Evolutionary conservation across 2,113 vertebrate species (phyloP).

Genomic region (Hystrix cristata): DNA sequence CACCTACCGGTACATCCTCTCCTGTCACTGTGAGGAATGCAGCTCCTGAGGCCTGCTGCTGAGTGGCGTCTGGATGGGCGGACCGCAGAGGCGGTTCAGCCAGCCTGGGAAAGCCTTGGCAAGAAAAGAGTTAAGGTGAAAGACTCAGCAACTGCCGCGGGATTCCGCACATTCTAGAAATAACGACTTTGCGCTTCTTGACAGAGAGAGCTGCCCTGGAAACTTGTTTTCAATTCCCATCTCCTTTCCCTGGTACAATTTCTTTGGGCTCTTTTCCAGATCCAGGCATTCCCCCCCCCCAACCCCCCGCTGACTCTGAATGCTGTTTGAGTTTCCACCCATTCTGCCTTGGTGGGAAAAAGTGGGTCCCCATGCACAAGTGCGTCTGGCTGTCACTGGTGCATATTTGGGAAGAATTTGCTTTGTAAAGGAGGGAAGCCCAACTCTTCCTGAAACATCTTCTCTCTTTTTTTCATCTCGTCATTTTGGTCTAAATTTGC

Average conservation of each 20-base stretch:
- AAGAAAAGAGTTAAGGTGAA: slow-evolving; percentile 65
- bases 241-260: slow-evolving; percentile 83
- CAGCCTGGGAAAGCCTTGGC: slow-evolving; percentile 57
- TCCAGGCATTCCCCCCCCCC: slow-evolving; percentile 42
- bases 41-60: slow-evolving; percentile 87
- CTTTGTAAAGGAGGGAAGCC: slow-evolving; percentile 48
- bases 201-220: slow-evolving; percentile 41
- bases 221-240: slow-evolving; percentile 79
- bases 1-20: slow-evolving; percentile 98
- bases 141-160: slow-evolving; percentile 31
- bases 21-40: slow-evolving; percentile 98
- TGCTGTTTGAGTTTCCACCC: slow-evolving; percentile 48
- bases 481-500: slow-evolving; percentile 60
- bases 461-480: slow-evolving; percentile 36
- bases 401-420: slow-evolving; percentile 48
- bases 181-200: slow-evolving; percentile 70
- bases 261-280: slow-evolving; percentile 83
- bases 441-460: neutral
- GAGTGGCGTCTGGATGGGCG: slow-evolving; percentile 47
- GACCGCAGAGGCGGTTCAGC: neutral
- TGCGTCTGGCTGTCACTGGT: slow-evolving; percentile 41
- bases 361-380: neutral
- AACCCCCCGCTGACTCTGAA: slow-evolving; percentile 56
- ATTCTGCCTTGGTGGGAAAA: slow-evolving; percentile 61
- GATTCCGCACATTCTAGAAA: slow-evolving; percentile 61